Evolutionary conservation across 2,888 invertebrate genomes (phyloP), one percentile per base, ranked within the genome.

Genomic region (Megamerina dolium): DNA sequence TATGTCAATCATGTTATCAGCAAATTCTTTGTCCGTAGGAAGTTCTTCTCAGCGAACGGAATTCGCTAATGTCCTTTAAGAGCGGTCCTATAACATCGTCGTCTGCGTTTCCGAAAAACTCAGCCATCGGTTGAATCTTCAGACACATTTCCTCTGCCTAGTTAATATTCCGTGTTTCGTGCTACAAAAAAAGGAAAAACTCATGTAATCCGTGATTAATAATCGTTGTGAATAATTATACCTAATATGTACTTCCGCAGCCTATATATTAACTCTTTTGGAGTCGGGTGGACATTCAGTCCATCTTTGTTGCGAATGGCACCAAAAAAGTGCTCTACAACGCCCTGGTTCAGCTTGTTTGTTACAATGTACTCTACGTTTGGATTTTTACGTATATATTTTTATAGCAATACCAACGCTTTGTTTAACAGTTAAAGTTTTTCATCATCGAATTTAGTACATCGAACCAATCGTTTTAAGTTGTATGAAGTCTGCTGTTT

Each of bases 401-500:
- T n/a, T n/a, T n/a, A n/a, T n/a, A n/a, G n/a, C n/a, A n/a, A n/a
- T n/a, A n/a, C n/a, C n/a, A n/a, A n/a, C n/a, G n/a, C n/a, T n/a
- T n/a, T n/a, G n/a, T n/a, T n/a, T n/a, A n/a, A n/a, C n/a, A n/a
- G 18, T 17, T n/a, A 10, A 39, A 27, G 6, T 18, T 35, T 12
- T 8, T 31, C 0, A 40, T 14, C 18, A 27, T 49, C 8, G 51
- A 45, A 41, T 49, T 54, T 3, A 48, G 30, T 12, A 51, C 9
- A 14, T 53, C 44, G 20, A 51, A 52, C 55, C 54, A 57, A 41
- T 53, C 49, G 30, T 50, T 54, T 1, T 26, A 3, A 50, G n/a
- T 10, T 53, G 18, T 12, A 55, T 34, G 14, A 55, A 54, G 8
- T 51, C 46, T 4, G 49, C 51, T 1, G 49, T 49, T 16, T 51